Conservation (phyloP, 2,888 invertebrate genomes). For the Zootermopsis nevadensis region DNA sequence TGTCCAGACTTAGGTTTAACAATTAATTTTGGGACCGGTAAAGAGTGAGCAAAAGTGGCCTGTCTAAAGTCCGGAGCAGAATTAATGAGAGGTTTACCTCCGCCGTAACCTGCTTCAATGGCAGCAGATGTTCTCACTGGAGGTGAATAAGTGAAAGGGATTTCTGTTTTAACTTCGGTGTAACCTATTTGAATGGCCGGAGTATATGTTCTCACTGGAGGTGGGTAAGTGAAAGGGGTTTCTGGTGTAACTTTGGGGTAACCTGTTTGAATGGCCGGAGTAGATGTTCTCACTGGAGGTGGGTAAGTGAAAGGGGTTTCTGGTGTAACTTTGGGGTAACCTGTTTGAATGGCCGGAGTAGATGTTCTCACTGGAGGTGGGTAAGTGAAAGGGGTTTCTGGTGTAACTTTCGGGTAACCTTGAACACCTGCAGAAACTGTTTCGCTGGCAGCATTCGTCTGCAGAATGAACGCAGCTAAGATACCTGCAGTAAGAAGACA, state of each 20-base stretch:
- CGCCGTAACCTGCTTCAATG: too few relatives aligned
- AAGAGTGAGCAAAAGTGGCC: too few relatives aligned
- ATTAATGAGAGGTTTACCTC: too few relatives aligned
- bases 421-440: too few relatives aligned
- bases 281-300: neutral
- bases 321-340: slow-evolving; percentile 34
- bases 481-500: too few relatives aligned
- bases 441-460: too few relatives aligned
- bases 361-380: slow-evolving; percentile 10
- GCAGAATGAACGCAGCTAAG: too few relatives aligned
- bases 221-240: slow-evolving; percentile 36
- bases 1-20: too few relatives aligned
- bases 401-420: slow-evolving; percentile 16
- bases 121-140: slow-evolving; percentile 24
- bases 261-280: slow-evolving; percentile 2
- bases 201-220: neutral
- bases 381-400: slow-evolving; percentile 29
- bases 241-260: slow-evolving; percentile 20
- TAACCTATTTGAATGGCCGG: slow-evolving; percentile 26
- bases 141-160: slow-evolving; percentile 30
- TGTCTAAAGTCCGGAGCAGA: too few relatives aligned
- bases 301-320: slow-evolving; percentile 34
- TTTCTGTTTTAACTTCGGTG: slow-evolving; percentile 12
- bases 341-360: neutral
- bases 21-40: too few relatives aligned